Evolutionary conservation across 2,797 vertebrate genomes (phyloP).

Genomic region (Pantherophis alleghaniensis): DNA sequence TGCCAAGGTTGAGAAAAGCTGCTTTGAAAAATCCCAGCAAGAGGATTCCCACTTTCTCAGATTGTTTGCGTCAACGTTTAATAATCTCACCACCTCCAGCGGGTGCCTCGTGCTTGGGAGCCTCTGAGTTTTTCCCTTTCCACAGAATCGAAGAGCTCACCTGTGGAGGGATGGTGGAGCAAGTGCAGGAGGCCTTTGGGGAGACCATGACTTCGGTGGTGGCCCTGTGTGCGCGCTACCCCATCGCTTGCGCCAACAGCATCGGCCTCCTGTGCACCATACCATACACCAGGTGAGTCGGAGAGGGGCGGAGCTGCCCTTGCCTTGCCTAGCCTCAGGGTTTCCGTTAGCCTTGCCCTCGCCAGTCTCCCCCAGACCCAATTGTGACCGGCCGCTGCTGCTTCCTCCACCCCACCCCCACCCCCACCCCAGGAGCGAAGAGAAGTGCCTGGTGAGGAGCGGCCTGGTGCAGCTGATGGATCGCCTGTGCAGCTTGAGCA

Average conservation of each 20-base stretch:
- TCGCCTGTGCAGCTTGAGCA: slow-evolving; percentile 91
- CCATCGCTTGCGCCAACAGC: slow-evolving; percentile 97
- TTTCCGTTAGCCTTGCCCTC: background rate
- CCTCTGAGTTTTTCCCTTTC: slow-evolving; percentile 22
- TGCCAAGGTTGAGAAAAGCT: background rate
- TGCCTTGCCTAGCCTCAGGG: background rate
- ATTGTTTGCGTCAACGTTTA: too few relatives aligned
- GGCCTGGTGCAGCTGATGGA: slow-evolving; percentile 98
- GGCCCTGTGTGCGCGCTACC: slow-evolving; percentile 93
- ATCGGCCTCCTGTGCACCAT: slow-evolving; percentile 96
- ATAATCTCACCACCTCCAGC: rapidly evolving
- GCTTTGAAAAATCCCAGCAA: background rate
- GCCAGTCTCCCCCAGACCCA: background rate
- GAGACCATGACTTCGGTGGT: slow-evolving; percentile 99
- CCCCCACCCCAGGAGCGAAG: slow-evolving; percentile 83
- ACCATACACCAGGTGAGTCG: slow-evolving; percentile 90
- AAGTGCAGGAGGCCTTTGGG: slow-evolving; percentile 97
- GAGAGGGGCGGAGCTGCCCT: background rate
- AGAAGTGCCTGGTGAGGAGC: slow-evolving; percentile 95
- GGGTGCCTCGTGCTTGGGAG: background rate
- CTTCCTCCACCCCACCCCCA: background rate
- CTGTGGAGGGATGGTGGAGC: slow-evolving; percentile 98
- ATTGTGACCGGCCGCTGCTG: background rate
- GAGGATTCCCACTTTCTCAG: background rate
- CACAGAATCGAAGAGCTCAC: slow-evolving; percentile 94